phyloP scores from a whole-genome alignment of 1,140 invertebrate genomes.

The Bicyclus anynana region DNA sequence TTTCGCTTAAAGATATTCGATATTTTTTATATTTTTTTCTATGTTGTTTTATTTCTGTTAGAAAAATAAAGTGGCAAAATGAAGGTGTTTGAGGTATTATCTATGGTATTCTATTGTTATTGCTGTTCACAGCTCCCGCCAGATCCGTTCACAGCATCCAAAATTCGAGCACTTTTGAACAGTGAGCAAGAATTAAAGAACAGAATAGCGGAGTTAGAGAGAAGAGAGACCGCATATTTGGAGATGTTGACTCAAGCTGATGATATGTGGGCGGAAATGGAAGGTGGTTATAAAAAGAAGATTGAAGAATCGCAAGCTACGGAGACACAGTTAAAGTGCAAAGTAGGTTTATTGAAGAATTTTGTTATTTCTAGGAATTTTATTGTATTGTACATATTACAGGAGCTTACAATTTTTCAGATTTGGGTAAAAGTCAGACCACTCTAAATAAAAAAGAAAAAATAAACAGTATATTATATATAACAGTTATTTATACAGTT shows the following conservation, averaged over 20 bases:
- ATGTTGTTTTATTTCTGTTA: too few relatives aligned
- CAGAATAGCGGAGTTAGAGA: conserved; percentile 80
- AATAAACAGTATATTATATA: too few relatives aligned
- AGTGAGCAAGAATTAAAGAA: conserved; percentile 56
- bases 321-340: conserved; percentile 44
- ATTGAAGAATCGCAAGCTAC: conserved; percentile 69
- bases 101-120: too few relatives aligned
- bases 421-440: too few relatives aligned
- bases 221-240: conserved; percentile 82
- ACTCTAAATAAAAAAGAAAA: too few relatives aligned
- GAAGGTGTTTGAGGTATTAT: too few relatives aligned
- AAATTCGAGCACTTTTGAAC: conserved; percentile 40
- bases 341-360: conserved; percentile 32
- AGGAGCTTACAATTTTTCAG: too few relatives aligned
- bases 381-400: too few relatives aligned
- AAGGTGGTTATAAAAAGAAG: conserved; percentile 80
- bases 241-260: conserved; percentile 86
- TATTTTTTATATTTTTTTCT: conserved; percentile 1
- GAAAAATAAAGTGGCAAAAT: too few relatives aligned
- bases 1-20: too few relatives aligned
- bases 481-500: too few relatives aligned
- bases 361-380: background rate
- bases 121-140: conserved; percentile 45
- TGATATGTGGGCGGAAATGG: conserved; percentile 84
- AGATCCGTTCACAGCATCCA: conserved; percentile 36